These are phyloP conservation scores for Sesamia inferens DNA, from an alignment of 2,888 invertebrate genomes.

Conservation along the genomic window DNA sequence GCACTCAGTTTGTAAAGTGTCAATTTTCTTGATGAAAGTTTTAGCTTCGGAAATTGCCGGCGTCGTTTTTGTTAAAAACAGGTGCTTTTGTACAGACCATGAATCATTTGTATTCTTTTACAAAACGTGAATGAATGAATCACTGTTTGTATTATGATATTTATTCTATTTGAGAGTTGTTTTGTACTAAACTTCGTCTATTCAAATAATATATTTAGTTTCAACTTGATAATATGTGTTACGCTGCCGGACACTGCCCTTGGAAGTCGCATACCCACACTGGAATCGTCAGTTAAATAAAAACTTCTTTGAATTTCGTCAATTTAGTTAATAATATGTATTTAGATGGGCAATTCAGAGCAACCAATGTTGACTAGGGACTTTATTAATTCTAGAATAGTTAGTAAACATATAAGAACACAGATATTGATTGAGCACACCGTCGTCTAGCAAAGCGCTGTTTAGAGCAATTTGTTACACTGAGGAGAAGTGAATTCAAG, in stretches of 20 bases:
- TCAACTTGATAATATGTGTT: not conserved
- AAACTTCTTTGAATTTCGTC: not conserved
- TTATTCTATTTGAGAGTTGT: not conserved
- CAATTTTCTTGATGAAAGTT: conserved; percentile 70
- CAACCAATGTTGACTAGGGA: not conserved
- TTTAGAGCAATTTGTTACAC: conserved; percentile 15
- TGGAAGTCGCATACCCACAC: not conserved
- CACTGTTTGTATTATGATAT: not conserved
- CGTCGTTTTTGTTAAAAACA: conserved; percentile 41
- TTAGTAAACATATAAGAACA: not conserved
- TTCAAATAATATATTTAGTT: not conserved
- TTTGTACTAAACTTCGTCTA: not conserved
- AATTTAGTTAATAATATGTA: not conserved
- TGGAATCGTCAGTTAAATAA: not conserved
- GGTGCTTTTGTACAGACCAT: conserved; percentile 30
- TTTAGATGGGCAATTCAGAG: not conserved
- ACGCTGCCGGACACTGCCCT: not conserved
- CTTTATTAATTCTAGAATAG: not conserved
- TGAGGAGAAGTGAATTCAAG: conserved; percentile 9
- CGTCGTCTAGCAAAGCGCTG: not conserved
- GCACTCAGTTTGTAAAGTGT: conserved; percentile 68
- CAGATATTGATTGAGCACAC: not conserved
- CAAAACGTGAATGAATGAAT: conserved; percentile 3
- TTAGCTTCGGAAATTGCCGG: conserved; percentile 61
- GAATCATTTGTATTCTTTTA: conserved; percentile 29